Conservation (phyloP, 2,888 invertebrate genomes). For the Mermis nigrescens region DNA sequence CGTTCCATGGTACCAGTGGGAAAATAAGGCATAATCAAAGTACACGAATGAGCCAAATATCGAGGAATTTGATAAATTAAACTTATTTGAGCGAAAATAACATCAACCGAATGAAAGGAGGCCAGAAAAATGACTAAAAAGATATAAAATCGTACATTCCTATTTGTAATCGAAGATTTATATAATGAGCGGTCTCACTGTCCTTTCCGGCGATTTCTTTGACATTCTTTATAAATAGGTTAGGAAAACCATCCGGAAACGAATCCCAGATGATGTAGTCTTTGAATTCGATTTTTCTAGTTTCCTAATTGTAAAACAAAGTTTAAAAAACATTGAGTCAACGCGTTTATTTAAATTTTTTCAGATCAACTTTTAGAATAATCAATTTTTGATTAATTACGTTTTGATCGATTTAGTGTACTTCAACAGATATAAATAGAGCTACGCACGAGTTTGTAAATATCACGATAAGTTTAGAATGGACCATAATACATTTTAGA, state of each 20-base stretch:
- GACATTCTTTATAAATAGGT: constrained; percentile 35
- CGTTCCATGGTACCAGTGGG: constrained; percentile 37
- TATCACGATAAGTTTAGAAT: not conserved
- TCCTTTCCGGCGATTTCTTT: constrained; percentile 34
- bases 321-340: too few species aligned
- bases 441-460: not conserved
- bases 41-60: constrained; percentile 34
- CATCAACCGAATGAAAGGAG: constrained; percentile 34
- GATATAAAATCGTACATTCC: constrained; percentile 1
- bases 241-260: constrained; percentile 35
- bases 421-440: too few species aligned
- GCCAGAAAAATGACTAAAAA: constrained; percentile 34
- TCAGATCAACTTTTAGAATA: too few species aligned
- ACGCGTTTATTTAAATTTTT: too few species aligned
- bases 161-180: not conserved
- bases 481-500: not conserved
- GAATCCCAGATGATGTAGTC: constrained; percentile 30
- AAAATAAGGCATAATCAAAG: constrained; percentile 35
- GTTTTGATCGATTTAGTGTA: too few species aligned
- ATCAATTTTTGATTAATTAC: too few species aligned
- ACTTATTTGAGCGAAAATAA: constrained; percentile 36
- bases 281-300: constrained; percentile 10
- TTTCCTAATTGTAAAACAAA: not conserved
- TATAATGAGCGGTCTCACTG: constrained; percentile 22
- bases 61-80: constrained; percentile 35